Conservation (phyloP, 64 coral and sea anemone genomes). For the Stylophora pistillata region DNA sequence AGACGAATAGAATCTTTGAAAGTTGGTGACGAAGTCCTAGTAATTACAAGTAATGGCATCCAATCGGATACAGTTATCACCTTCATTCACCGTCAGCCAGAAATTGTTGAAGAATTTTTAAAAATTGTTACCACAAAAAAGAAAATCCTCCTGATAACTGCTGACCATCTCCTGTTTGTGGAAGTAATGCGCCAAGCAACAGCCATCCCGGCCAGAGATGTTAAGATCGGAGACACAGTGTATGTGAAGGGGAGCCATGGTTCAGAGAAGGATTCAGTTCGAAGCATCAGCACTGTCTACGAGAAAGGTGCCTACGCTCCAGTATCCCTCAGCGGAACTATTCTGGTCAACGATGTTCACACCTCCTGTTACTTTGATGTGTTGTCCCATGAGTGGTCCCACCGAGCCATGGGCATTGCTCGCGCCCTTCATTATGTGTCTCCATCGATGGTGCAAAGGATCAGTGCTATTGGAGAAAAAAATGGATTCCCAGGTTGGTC, state of each 20-base stretch:
- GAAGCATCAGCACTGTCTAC: not conserved
- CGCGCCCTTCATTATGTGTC: conserved; percentile 20
- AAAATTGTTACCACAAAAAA: not conserved
- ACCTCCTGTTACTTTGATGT: conserved; percentile 41
- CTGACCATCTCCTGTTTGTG: conserved; percentile 30
- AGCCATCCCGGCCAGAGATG: conserved; percentile 26
- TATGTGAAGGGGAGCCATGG: not conserved
- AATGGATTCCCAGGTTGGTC: conserved; percentile 34
- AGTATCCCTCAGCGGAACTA: conserved; percentile 24
- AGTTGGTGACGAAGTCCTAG: conserved; percentile 2
- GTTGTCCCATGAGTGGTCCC: conserved; percentile 27
- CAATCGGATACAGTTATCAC: not conserved
- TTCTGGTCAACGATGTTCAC: conserved; percentile 43
- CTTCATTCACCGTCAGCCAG: conserved; percentile 1
- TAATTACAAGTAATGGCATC: not conserved
- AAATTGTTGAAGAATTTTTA: not conserved
- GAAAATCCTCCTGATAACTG: conserved; percentile 9
- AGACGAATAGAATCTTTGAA: conserved; percentile 15
- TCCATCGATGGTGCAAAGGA: not conserved
- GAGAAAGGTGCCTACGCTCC: conserved; percentile 45
- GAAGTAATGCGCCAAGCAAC: not conserved
- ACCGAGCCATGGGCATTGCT: conserved; percentile 6
- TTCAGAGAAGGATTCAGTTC: not conserved
- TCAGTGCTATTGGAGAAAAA: conserved; percentile 3
- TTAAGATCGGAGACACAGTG: not conserved